phyloP scores from a whole-genome alignment of 2,797 vertebrate genomes.

The Gymnoscopelus microlampas region DNA sequence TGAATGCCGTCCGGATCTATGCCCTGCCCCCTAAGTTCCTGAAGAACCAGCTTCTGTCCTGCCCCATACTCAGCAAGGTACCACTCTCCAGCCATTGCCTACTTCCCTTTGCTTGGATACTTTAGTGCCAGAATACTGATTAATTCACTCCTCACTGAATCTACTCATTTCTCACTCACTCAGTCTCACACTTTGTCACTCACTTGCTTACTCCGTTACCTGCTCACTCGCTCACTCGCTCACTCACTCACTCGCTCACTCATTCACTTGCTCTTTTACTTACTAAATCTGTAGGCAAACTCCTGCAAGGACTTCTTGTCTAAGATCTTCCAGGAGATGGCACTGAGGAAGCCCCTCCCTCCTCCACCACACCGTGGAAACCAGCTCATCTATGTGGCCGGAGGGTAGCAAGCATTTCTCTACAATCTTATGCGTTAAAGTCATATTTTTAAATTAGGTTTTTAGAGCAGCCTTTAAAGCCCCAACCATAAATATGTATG shows the following conservation, averaged over 20 bases:
- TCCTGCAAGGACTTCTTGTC: conserved; percentile 86
- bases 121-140: too few species aligned
- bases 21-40: conserved; percentile 86
- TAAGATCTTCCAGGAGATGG: conserved; percentile 89
- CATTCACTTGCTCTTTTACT: neutral
- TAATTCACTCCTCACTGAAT: too few species aligned
- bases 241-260: neutral
- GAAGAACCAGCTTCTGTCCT: conserved; percentile 84
- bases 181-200: neutral
- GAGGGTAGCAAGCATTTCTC: conserved; percentile 65
- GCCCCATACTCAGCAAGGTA: conserved; percentile 86
- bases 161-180: neutral
- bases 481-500: neutral
- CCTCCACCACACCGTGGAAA: conserved; percentile 80
- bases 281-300: conserved; percentile 71
- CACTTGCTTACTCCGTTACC: too few species aligned
- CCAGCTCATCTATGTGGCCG: conserved; percentile 85
- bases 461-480: neutral
- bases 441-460: neutral
- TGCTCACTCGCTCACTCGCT: neutral
- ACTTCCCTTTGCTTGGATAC: neutral
- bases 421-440: neutral
- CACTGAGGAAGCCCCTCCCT: conserved; percentile 79
- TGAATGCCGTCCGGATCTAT: conserved; percentile 87
- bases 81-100: neutral